Base-by-base conservation (phyloP, 1,140 invertebrate genomes). In the Atta colombica region DNA sequence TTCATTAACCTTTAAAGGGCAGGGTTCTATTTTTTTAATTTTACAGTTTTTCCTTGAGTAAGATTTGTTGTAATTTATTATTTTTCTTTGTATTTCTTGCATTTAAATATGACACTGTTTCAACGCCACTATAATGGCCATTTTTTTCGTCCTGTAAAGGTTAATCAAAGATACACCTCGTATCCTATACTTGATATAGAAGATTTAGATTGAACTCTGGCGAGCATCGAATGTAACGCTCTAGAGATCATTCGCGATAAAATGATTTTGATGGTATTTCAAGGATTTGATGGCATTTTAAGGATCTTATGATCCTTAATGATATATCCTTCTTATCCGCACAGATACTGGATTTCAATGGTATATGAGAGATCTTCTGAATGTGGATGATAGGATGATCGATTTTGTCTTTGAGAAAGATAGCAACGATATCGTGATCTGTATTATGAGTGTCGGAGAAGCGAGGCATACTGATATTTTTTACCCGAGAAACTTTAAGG, bases 311-410 rank as follows among this genome's bases (percentile, higher is more conserved):
- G 14, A 21, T 21, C 21, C 21, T 21, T 21, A 21, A 69, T 49
- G 31, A 75, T 84, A 75, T 75, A 84, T 75, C 5, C 25, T 35
- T 0, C 31, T 63, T 75, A 84, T 84, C n/a, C 55, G 28, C 1
- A 18, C 8, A 21, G 10, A 61, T 35, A 21, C 18, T 66, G 49
- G 25, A 61, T 61, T 84, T 75, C 18, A 28, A 16, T 28, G 35
- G 12, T 45, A 31, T 55, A 35, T 55, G 39, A 39, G 80, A 61
- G 16, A 75, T 25, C 69, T 49, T 5, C n/a, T 14, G 55, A 31
- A 61, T 31, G 25, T n/a, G 25, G 18, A n/a, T n/a, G n/a, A 25
- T 8, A 25, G 53, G 10, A 7, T n/a, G 53, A 84, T 84, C 69
- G 65, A 84, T 60, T 75, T 45, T 28, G n/a, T 55, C 16, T 18